Evolutionary conservation across 1,140 invertebrate species (phyloP).

Genomic region (Temnothorax curvispinosus): DNA sequence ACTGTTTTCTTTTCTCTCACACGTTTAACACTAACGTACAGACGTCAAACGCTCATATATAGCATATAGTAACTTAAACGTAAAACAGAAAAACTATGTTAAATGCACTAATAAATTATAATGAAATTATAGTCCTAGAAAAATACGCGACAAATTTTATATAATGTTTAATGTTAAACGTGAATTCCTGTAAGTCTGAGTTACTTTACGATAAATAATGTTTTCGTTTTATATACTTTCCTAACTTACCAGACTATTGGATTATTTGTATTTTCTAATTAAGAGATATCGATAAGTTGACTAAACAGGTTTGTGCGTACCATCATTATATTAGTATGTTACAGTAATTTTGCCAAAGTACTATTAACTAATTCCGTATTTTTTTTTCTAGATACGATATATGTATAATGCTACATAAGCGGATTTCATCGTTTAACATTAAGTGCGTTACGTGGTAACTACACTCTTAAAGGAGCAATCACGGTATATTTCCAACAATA

Average conservation of each 20-base stretch:
- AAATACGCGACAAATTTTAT: not conserved
- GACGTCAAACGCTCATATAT: not conserved
- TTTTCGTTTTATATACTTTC: conserved; percentile 14
- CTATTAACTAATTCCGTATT: conserved; percentile 8
- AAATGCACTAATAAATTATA: conserved; percentile 6
- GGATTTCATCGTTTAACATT: conserved; percentile 59
- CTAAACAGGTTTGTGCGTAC: conserved; percentile 48
- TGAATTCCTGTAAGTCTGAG: conserved; percentile 41
- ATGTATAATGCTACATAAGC: conserved; percentile 37
- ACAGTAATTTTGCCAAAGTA: conserved; percentile 26
- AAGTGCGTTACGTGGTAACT: conserved; percentile 13
- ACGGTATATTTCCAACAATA: conserved; percentile 34
- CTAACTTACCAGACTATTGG: conserved; percentile 18
- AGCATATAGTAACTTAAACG: not conserved
- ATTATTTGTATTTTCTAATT: conserved; percentile 47
- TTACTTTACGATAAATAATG: conserved; percentile 37
- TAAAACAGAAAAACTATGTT: not conserved
- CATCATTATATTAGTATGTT: conserved; percentile 37
- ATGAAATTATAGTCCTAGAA: conserved; percentile 16
- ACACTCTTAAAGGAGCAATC: not conserved
- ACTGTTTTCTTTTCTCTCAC: not conserved
- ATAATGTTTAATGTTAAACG: conserved; percentile 58
- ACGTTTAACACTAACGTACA: conserved; percentile 6
- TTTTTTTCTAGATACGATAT: conserved; percentile 26
- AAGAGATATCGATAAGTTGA: conserved; percentile 43